Percentiles rank a stretch among this genome's conserved stretches.
phyloP scores from a whole-genome alignment of 2,797 vertebrate genomes.

The Schizopygopsis pylzovi region DNA sequence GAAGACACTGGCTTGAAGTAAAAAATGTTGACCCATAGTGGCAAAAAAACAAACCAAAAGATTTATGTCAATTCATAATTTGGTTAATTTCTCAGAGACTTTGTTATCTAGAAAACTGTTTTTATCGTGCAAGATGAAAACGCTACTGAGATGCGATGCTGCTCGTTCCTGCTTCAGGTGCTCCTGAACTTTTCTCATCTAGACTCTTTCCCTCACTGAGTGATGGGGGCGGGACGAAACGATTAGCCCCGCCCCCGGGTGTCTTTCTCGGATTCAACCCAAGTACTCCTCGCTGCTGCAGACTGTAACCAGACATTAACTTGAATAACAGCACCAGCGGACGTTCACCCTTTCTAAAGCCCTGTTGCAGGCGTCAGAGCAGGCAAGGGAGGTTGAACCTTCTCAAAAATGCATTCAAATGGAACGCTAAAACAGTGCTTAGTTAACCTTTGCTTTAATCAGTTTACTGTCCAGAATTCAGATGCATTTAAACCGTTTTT shows the following conservation, averaged over 20 bases:
- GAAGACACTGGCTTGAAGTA: conserved; percentile 20
- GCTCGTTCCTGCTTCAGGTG: conserved; percentile 37
- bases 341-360: not conserved
- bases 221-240: not conserved
- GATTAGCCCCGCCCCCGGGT: not conserved
- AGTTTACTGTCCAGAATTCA: not conserved
- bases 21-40: conserved; percentile 36
- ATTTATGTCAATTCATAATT: conserved; percentile 33
- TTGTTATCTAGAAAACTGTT: not conserved
- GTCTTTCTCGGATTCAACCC: not conserved
- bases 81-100: not conserved
- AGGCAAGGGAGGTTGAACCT: not conserved
- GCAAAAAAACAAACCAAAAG: not conserved
- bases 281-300: too few relatives aligned
- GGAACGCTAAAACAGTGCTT: not conserved
- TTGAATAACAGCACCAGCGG: not conserved
- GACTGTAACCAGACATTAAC: not conserved
- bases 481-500: not conserved
- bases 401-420: not conserved
- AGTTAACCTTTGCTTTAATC: not conserved
- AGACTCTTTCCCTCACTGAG: not conserved
- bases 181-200: conserved; percentile 6
- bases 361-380: not conserved
- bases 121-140: not conserved
- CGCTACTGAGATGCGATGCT: not conserved